These are phyloP conservation scores for Pectinophora gossypiella DNA, from an alignment of 1,140 invertebrate genomes.

Conservation along the genomic window DNA sequence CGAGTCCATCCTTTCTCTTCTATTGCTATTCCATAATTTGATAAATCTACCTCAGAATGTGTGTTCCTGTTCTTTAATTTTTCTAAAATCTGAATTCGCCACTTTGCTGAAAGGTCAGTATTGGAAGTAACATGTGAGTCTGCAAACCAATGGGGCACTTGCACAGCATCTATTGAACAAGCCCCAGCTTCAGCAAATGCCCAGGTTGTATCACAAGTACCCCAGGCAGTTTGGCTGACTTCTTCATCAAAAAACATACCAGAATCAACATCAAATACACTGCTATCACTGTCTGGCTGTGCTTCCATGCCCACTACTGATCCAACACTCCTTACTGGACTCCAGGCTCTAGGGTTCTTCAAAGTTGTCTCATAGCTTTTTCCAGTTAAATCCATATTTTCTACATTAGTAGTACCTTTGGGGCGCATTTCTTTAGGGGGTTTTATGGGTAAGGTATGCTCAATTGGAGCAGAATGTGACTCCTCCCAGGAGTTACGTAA, in stretches of 20 bases:
- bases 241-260: conserved; percentile 87
- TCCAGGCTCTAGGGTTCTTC: conserved; percentile 87
- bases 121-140: conserved; percentile 76
- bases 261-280: conserved; percentile 86
- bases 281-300: conserved; percentile 87
- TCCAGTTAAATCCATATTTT: conserved; percentile 78
- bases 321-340: conserved; percentile 87
- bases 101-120: conserved; percentile 81
- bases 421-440: conserved; percentile 51
- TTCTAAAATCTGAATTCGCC: conserved; percentile 84
- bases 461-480: conserved; percentile 71
- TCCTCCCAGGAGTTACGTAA: conserved; percentile 71
- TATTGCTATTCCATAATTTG: conserved; percentile 82
- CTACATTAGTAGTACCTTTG: conserved; percentile 55
- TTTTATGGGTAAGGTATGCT: conserved; percentile 68
- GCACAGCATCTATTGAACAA: conserved; percentile 80
- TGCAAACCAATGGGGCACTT: conserved; percentile 85
- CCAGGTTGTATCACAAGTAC: conserved; percentile 86
- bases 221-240: conserved; percentile 81
- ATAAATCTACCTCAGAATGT: conserved; percentile 70
- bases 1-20: conserved; percentile 91
- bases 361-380: conserved; percentile 79
- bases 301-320: conserved; percentile 87
- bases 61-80: conserved; percentile 79
- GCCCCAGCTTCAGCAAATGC: conserved; percentile 87